Evolutionary conservation across 2,113 vertebrate species (phyloP).

Genomic region (Takifugu bimaculatus): DNA sequence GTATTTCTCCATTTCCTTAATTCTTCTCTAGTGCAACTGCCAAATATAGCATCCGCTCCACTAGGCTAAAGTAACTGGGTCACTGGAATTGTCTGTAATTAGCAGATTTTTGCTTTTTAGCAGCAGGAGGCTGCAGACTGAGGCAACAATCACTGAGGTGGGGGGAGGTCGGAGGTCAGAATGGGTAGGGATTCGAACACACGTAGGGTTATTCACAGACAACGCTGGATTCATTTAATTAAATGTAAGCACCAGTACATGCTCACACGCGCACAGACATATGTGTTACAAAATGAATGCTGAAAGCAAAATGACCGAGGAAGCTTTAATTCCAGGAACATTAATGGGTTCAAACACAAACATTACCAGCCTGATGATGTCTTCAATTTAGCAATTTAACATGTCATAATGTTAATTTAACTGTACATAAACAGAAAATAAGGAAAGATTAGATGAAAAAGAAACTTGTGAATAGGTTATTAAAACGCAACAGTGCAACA

Average conservation of each 20-base stretch:
- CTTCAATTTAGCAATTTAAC: conserved; percentile 2
- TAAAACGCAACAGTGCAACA: too few species aligned
- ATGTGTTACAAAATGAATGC: background rate
- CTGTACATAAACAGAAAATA: too few species aligned
- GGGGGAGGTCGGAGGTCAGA: conserved; percentile 30
- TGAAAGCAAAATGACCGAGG: conserved; percentile 18
- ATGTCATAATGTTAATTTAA: background rate
- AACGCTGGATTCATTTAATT: background rate
- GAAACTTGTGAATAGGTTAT: too few species aligned
- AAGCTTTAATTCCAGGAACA: conserved; percentile 28
- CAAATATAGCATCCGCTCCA: conserved; percentile 55
- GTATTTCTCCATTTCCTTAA: conserved; percentile 61
- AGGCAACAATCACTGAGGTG: conserved; percentile 3
- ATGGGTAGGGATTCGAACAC: background rate
- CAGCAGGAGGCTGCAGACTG: conserved; percentile 19
- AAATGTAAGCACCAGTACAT: background rate
- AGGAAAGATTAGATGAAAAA: too few species aligned
- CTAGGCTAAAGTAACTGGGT: conserved; percentile 63
- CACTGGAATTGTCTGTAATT: conserved; percentile 63
- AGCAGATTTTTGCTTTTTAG: conserved; percentile 41
- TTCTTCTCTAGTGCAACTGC: conserved; percentile 51
- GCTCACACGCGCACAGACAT: too few species aligned
- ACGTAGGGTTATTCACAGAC: background rate
- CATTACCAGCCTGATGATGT: conserved; percentile 6
- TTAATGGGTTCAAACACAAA: conserved; percentile 7